Base-by-base conservation (phyloP, 2,888 invertebrate genomes). In the Tachina lurida region DNA sequence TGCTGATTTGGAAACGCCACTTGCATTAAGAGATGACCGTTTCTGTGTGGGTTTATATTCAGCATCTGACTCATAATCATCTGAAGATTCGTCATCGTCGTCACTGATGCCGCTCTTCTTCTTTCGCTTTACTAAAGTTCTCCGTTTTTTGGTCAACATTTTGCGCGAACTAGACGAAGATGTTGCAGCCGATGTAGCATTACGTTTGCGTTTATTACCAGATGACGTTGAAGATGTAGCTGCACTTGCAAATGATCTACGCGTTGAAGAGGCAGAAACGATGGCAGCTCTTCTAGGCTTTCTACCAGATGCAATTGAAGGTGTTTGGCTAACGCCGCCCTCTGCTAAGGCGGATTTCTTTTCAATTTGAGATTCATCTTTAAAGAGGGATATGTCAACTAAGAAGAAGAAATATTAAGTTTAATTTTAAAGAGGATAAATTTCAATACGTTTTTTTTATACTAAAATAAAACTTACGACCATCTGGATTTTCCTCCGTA, bases 401-500 rank as follows among this genome's bases (percentile, higher is more conserved):
- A 17, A 43, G 19, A 62, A 56, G 47, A 76, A 70, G 10, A 47
- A 17, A 7, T 52, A 41, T 39, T 39, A 19, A 17, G 1, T 49
- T 31, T 41, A 41, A 7, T 10, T 45, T 65, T 15, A 47, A 47
- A 47, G 22, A 12, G 15, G 12, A 52, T 17, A 43, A 76, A 56
- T 10, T 22, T 19, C 45, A 62, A 62, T 31, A 31, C 7, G 31
- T 31, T 31, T 31, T 31, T 31, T 68, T 58, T 71, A 73, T 56
- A 31, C 7, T 54, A 41, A 41, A 60, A 54, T 41, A 68, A 76
- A 87, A 95, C 96, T 95, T 92, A 97, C 96, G 93, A 90, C 97
- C 97, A 93, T 97, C 97, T 0, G 97, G 97, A 92, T 97, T 97
- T 90, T 97, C 97, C 92, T 96, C 96, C 0, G 96, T 96, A 87